Evolutionary conservation across 1,140 invertebrate genomes (phyloP).

Genomic region (Euglossa dilemma): DNA sequence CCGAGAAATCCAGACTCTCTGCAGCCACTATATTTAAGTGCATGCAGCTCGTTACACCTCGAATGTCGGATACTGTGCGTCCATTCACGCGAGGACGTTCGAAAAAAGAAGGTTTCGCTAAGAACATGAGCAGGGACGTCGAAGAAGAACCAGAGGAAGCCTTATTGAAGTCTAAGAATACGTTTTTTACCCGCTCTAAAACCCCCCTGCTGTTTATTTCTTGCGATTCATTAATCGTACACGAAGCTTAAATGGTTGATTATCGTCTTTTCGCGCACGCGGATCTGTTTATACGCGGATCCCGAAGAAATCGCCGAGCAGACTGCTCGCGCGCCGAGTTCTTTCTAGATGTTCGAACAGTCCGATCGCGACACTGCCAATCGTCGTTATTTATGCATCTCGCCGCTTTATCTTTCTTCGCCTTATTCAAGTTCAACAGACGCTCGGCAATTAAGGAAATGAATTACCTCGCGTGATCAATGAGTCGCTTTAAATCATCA

Average conservation of each 20-base stretch:
- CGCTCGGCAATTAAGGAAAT: conserved; percentile 40
- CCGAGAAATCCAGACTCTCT: conserved; percentile 37
- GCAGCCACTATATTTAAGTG: conserved; percentile 67
- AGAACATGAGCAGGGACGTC: conserved; percentile 23
- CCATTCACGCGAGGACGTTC: conserved; percentile 67
- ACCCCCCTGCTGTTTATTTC: conserved; percentile 1
- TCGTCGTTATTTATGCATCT: conserved; percentile 22
- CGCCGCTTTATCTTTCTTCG: conserved; percentile 28
- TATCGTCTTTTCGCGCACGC: not conserved
- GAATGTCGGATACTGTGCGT: conserved; percentile 68
- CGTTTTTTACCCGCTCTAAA: conserved; percentile 15
- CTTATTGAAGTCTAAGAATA: not conserved
- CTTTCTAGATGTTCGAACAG: not conserved
- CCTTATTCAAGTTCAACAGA: conserved; percentile 11
- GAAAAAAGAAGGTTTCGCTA: conserved; percentile 9
- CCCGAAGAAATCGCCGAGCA: not conserved
- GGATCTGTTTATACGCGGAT: not conserved
- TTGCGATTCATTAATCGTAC: conserved; percentile 17
- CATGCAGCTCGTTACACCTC: conserved; percentile 64
- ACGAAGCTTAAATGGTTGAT: not conserved
- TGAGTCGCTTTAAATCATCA: conserved; percentile 26
- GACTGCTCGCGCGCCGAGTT: not conserved
- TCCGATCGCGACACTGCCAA: conserved; percentile 6
- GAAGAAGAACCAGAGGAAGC: conserved; percentile 26
- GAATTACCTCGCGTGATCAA: conserved; percentile 45